Percentiles rank a stretch among this genome's conserved stretches.
These are phyloP conservation scores for Hyles lineata DNA, from an alignment of 2,888 invertebrate species.

Conservation along the genomic window DNA sequence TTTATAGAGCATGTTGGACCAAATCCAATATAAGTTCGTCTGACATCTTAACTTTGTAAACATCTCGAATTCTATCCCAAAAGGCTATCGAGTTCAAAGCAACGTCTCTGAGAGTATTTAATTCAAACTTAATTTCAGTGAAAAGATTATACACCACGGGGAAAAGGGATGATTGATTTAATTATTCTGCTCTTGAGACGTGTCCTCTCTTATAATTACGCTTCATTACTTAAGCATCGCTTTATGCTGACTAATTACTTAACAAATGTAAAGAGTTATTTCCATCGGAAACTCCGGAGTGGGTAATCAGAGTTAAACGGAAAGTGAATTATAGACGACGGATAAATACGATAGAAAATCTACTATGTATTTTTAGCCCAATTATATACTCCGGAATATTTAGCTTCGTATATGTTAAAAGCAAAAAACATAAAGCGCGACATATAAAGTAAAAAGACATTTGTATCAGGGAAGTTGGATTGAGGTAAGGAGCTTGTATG, in stretches of 20 bases:
- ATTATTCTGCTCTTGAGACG: conserved; percentile 81
- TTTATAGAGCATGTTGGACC: conserved; percentile 42
- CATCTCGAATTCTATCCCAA: conserved; percentile 62
- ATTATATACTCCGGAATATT: no score
- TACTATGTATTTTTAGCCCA: not conserved
- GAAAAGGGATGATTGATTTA: conserved; percentile 80
- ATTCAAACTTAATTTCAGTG: conserved; percentile 76
- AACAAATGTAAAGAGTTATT: conserved; percentile 84
- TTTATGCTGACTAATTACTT: conserved; percentile 83
- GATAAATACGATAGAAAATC: conserved; percentile 48
- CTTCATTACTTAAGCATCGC: conserved; percentile 84
- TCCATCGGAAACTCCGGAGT: conserved; percentile 75
- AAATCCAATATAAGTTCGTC: conserved; percentile 60
- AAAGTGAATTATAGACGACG: conserved; percentile 70
- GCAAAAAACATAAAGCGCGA: no score
- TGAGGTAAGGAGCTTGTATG: no score
- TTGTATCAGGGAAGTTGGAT: no score
- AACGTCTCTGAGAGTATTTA: conserved; percentile 69
- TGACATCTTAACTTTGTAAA: conserved; percentile 56
- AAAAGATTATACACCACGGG: conserved; percentile 81
- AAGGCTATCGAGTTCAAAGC: conserved; percentile 70
- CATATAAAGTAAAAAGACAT: no score
- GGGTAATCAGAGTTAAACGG: conserved; percentile 78
- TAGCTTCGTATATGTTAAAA: no score
- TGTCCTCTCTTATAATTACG: conserved; percentile 84